phyloP scores from a whole-genome alignment of 1,140 invertebrate genomes.

The Drosophila mojavensis region DNA sequence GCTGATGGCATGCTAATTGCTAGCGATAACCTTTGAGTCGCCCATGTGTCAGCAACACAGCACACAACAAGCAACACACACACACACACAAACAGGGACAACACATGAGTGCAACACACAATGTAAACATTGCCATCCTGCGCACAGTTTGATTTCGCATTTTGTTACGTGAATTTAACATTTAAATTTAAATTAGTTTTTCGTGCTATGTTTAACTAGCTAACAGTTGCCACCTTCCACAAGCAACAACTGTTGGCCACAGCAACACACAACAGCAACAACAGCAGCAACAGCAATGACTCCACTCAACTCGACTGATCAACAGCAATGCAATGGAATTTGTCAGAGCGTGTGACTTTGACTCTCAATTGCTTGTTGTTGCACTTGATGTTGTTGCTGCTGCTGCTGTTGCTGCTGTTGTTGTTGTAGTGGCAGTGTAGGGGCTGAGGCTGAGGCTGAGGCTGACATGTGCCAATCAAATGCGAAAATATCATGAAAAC shows the following conservation, averaged over 20 bases:
- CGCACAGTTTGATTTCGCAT: constrained; percentile 41
- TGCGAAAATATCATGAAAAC: constrained; percentile 2
- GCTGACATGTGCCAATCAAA: constrained; percentile 41
- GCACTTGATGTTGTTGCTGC: constrained; percentile 9
- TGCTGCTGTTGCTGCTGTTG: not conserved
- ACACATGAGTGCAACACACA: constrained; percentile 11
- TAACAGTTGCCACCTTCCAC: constrained; percentile 40
- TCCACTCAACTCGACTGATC: constrained; percentile 19
- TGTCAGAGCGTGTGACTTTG: constrained; percentile 50
- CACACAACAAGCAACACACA: constrained; percentile 33
- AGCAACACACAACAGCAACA: constrained; percentile 25
- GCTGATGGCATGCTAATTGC: constrained; percentile 51
- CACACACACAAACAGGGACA: not conserved
- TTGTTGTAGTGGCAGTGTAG: too few relatives aligned
- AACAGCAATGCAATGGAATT: constrained; percentile 31
- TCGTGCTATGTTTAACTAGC: constrained; percentile 47
- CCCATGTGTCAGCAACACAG: constrained; percentile 33
- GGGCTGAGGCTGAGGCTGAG: not conserved
- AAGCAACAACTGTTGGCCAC: constrained; percentile 4
- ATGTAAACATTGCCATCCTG: constrained; percentile 14
- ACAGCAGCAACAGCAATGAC: constrained; percentile 5
- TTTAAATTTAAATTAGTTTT: constrained; percentile 67
- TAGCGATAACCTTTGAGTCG: constrained; percentile 49
- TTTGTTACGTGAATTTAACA: constrained; percentile 54
- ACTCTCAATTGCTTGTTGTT: constrained; percentile 31